Conservation (phyloP, 2,888 invertebrate genomes). For the Leptopilina myrica region DNA sequence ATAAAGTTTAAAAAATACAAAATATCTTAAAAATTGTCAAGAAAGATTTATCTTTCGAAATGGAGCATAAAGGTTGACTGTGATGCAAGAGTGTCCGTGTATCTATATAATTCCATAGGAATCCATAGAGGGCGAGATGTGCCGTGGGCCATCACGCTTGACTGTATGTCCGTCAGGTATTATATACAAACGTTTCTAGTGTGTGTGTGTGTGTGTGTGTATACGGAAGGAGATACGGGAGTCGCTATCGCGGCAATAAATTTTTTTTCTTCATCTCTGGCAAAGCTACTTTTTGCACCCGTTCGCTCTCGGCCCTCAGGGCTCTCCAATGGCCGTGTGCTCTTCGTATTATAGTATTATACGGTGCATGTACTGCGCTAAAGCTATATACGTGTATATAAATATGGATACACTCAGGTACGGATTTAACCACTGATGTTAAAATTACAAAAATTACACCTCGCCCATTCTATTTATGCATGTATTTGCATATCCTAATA, state of each 20-base stretch:
- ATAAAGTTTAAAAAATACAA: no score
- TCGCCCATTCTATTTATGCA: neutral
- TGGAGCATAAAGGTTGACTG: slow-evolving; percentile 9
- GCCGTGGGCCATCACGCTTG: slow-evolving; percentile 51
- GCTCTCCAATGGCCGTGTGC: slow-evolving; percentile 43
- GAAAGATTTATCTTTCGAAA: slow-evolving; percentile 3
- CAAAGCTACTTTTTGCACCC: slow-evolving; percentile 62
- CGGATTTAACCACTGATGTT: slow-evolving; percentile 2
- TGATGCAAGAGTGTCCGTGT: neutral
- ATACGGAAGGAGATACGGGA: slow-evolving; percentile 68
- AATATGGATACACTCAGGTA: slow-evolving; percentile 30
- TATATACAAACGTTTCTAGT: slow-evolving; percentile 30
- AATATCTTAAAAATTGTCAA: neutral
- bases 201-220: slow-evolving; percentile 11
- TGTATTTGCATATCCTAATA: no score
- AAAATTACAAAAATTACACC: neutral
- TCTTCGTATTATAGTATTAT: slow-evolving; percentile 37
- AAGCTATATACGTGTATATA: slow-evolving; percentile 21
- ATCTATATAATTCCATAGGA: neutral
- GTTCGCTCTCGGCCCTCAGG: slow-evolving; percentile 52
- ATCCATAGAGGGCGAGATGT: slow-evolving; percentile 46
- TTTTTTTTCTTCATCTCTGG: slow-evolving; percentile 57
- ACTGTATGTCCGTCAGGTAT: neutral
- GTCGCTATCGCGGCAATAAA: slow-evolving; percentile 69
- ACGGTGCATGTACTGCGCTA: slow-evolving; percentile 32